These are phyloP conservation scores for Fistularia tabacaria DNA, from an alignment of 2,797 vertebrate genomes.

Conservation along the genomic window DNA sequence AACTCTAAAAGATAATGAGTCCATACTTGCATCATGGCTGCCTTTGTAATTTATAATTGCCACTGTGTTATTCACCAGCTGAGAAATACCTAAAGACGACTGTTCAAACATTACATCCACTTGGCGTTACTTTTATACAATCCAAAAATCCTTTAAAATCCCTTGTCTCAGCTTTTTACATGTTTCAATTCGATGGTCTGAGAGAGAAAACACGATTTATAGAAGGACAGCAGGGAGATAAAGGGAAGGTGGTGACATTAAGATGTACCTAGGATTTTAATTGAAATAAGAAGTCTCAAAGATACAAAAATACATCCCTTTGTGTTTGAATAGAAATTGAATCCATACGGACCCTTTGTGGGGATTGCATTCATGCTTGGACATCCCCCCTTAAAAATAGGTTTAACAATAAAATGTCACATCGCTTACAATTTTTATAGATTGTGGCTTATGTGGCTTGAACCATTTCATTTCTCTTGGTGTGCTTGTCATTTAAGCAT, in stretches of 20 bases:
- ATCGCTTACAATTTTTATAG: not conserved
- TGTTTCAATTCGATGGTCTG: too few species aligned
- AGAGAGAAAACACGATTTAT: slow-evolving; percentile 1
- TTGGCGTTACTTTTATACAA: too few species aligned
- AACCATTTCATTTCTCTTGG: slow-evolving; percentile 5
- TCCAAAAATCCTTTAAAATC: too few species aligned
- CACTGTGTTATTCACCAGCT: slow-evolving; percentile 72
- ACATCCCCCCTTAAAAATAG: slow-evolving; percentile 1
- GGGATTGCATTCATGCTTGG: not conserved
- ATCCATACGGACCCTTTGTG: too few species aligned
- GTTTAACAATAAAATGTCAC: slow-evolving; percentile 31
- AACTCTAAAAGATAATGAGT: slow-evolving; percentile 85
- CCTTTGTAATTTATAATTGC: slow-evolving; percentile 85
- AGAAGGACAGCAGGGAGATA: slow-evolving; percentile 62
- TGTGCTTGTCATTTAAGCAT: slow-evolving; percentile 32
- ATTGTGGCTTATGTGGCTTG: slow-evolving; percentile 10
- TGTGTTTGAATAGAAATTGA: too few species aligned
- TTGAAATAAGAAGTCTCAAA: slow-evolving; percentile 69
- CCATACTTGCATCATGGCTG: slow-evolving; percentile 72
- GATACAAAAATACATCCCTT: slow-evolving; percentile 34
- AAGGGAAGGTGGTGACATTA: slow-evolving; percentile 70
- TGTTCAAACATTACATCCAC: too few species aligned
- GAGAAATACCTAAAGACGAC: slow-evolving; percentile 68
- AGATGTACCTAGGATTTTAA: slow-evolving; percentile 84
- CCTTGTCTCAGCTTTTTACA: too few species aligned